A percentile compares a stretch with the other conserved stretches of the same genome.
phyloP scores from a whole-genome alignment of 2,888 invertebrate species.

The Eledona agricola region DNA sequence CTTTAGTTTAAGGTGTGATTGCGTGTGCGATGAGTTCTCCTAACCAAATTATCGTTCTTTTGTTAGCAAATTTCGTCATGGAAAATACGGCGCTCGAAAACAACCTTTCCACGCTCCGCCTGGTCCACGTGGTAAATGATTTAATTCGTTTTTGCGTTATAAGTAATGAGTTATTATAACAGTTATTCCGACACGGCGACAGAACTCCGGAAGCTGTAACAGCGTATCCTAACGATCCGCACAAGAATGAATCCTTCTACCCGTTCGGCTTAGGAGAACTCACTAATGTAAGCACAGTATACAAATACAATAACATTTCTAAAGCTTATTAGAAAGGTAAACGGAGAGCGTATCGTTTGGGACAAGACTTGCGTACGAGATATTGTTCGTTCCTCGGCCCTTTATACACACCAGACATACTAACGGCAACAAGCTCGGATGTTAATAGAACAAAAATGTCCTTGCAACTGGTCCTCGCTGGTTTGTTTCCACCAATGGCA shows the following conservation, averaged over 20 bases:
- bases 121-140: too few species aligned
- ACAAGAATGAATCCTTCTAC: constrained; percentile 70
- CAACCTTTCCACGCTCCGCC: too few species aligned
- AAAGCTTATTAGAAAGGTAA: constrained; percentile 64
- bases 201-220: constrained; percentile 73
- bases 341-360: constrained; percentile 69
- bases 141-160: too few species aligned
- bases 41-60: too few species aligned
- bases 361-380: constrained; percentile 69
- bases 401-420: constrained; percentile 67
- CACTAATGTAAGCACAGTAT: constrained; percentile 69
- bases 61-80: too few species aligned
- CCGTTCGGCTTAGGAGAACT: constrained; percentile 80
- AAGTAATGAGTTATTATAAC: too few species aligned
- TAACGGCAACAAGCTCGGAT: constrained; percentile 69
- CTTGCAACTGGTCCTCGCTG: constrained; percentile 72
- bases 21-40: too few species aligned
- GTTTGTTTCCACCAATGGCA: constrained; percentile 70
- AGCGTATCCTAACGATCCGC: constrained; percentile 74
- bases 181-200: constrained; percentile 81
- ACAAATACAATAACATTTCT: background rate
- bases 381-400: constrained; percentile 70
- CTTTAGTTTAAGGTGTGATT: too few species aligned
- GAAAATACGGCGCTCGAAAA: too few species aligned
- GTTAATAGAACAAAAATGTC: constrained; percentile 78